These are phyloP conservation scores for Callosobruchus maculatus DNA, from an alignment of 2,888 invertebrate species.

Conservation along the genomic window DNA sequence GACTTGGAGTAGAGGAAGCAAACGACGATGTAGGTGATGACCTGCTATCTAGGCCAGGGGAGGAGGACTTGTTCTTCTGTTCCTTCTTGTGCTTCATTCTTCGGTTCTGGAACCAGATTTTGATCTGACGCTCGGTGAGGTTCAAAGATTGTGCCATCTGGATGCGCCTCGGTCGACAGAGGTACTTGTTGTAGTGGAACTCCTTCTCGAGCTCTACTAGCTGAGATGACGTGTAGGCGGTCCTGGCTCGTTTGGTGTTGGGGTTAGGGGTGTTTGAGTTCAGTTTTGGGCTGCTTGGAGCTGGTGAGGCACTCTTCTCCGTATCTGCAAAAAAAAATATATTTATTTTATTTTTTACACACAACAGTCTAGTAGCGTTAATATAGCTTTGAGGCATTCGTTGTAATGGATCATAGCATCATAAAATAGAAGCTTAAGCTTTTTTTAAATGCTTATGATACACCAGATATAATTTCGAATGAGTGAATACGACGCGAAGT, in stretches of 20 bases:
- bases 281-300: background rate
- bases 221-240: slow-evolving; percentile 78
- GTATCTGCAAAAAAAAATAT: background rate
- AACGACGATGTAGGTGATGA: background rate
- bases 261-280: background rate
- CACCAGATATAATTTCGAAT: background rate
- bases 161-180: slow-evolving; percentile 73
- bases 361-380: too few relatives aligned
- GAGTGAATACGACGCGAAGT: too few relatives aligned
- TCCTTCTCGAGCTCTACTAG: slow-evolving; percentile 77
- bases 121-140: slow-evolving; percentile 76
- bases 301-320: background rate
- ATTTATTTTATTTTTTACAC: background rate
- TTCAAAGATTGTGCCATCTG: slow-evolving; percentile 68
- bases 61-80: slow-evolving; percentile 31
- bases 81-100: slow-evolving; percentile 77
- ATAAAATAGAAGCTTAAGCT: too few relatives aligned
- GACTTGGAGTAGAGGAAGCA: background rate
- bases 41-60: background rate
- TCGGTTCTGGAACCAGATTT: slow-evolving; percentile 86
- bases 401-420: too few relatives aligned
- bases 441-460: background rate
- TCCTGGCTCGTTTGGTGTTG: slow-evolving; percentile 63
- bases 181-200: slow-evolving; percentile 69
- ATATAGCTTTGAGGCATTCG: too few relatives aligned